phyloP scores from a whole-genome alignment of 2,797 vertebrate species.

The Zonotrichia albicollis region DNA sequence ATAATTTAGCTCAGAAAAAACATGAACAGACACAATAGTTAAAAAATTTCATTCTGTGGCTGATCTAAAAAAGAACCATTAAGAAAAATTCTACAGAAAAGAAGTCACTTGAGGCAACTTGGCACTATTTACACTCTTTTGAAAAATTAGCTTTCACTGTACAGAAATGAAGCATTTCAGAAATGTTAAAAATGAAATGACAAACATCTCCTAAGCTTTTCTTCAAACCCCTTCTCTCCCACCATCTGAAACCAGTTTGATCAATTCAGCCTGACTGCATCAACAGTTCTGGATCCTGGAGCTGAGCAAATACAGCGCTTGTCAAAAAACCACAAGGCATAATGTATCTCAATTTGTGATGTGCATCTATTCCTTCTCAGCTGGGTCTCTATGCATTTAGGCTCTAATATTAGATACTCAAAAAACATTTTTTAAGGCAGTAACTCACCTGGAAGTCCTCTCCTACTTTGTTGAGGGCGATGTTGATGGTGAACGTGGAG shows the following conservation, averaged over 20 bases:
- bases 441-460: slow-evolving; percentile 87
- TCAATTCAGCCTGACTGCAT: background rate
- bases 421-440: background rate
- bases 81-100: background rate
- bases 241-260: background rate
- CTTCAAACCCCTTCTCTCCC: background rate
- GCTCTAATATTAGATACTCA: background rate
- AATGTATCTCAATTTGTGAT: background rate
- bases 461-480: slow-evolving; percentile 94
- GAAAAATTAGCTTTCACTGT: background rate
- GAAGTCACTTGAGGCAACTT: background rate
- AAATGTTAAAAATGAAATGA: background rate
- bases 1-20: background rate
- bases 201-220: background rate
- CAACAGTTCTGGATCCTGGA: background rate
- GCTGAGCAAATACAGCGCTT: background rate
- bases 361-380: background rate
- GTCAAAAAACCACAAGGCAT: background rate
- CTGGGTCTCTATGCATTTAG: background rate
- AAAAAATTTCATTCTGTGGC: background rate
- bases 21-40: background rate
- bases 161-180: background rate
- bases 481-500: slow-evolving; percentile 98
- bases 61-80: background rate
- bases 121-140: background rate